Evolutionary conservation across 2,797 vertebrate species (phyloP), one percentile per base, ranked within the genome.

Genomic region (Trachurus trachurus): DNA sequence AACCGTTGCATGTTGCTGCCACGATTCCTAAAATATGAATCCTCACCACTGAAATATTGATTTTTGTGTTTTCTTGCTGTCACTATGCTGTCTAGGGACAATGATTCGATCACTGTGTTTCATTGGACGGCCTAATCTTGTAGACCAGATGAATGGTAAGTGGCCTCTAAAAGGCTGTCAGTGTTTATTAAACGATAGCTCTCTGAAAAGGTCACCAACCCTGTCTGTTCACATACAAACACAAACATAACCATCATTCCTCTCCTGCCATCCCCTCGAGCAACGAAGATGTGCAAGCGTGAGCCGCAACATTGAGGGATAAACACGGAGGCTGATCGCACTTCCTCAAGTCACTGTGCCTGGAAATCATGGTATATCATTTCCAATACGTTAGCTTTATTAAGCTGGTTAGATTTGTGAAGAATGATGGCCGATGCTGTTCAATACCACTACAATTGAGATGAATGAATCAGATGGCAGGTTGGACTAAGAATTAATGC

Each of bases 111-210:
- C 89, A 86, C 69, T 42, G 74, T 84, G 86, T 92, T 91, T 88
- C 86, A 84, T 72, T 76, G 78, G 52, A 69, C 59, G 82, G 66
- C 52, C 83, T 90, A 82, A 92, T 93, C 87, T 87, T 70, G 82
- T 90, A 90, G 87, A 70, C 74, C 88, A 87, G 91, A 92, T 88
- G 87, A 93, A 94, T 93, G 89, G 91, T 89, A 93, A 93, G 87
- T 88, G 87, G 88, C 85, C 87, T 90, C 92, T 94, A 90, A 94
- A 93, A 93, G 89, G 90, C 93, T 95, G 95, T 93, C 94, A 93
- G 76, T 76, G 88, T 92, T 83, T 88, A 87, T 95, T 94, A 92
- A 91, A 88, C 80, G 74, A 91, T 84, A 82, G 87, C 70, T 71
- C 64, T 82, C 42, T 93, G 92, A 93, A 90, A 95, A 95, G 91